Base-by-base conservation (phyloP, 2,797 vertebrate genomes). In the Psittacula derbiana region DNA sequence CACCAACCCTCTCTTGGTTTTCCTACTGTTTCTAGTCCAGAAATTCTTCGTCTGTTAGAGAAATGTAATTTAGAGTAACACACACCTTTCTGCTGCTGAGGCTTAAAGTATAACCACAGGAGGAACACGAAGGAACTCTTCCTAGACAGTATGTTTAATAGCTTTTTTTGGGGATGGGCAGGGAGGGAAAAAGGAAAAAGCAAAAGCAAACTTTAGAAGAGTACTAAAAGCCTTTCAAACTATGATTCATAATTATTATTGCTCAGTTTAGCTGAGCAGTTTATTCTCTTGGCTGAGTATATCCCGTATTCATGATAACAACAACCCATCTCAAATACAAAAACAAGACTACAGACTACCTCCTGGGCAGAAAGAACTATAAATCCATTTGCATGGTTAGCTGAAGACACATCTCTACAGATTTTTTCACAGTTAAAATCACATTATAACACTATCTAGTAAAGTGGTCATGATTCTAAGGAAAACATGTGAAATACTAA, bases 181-280 rank as follows among this genome's bases (percentile, higher is more conserved):
- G 1, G 8, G 3, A 5, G 12, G 2, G 2, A 0, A 1, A 3
- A 52, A 38, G 4, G 15, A 46, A 19, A 8, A 8, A 16, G 16
- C 10, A 57, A 46, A 46, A 27, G 4, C 8, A 80, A 85, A 75
- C 33, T 25, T 46, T 67, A 52, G 74, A 15, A 19, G 40, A 86
- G 5, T 43, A 65, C 49, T 92, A 40, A 65, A 85, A 89, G 21
- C 28, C n/a, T 83, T 75, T 50, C 46, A 72, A 83, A 83, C 16
- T 43, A 75, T 2, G 0, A 64, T 57, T 70, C 10, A 5, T 47
- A 57, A 83, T 80, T 86, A 69, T 57, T 55, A 70, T n/a, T 87
- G n/a, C 28, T 91, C 55, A 74, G 1, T 57, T 65, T 58, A 88
- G 44, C 57, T 91, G 40, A 55, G 30, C 40, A 72, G 31, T n/a